phyloP scores from a whole-genome alignment of 2,113 vertebrate genomes.

The Paradoxurus hermaphroditus region DNA sequence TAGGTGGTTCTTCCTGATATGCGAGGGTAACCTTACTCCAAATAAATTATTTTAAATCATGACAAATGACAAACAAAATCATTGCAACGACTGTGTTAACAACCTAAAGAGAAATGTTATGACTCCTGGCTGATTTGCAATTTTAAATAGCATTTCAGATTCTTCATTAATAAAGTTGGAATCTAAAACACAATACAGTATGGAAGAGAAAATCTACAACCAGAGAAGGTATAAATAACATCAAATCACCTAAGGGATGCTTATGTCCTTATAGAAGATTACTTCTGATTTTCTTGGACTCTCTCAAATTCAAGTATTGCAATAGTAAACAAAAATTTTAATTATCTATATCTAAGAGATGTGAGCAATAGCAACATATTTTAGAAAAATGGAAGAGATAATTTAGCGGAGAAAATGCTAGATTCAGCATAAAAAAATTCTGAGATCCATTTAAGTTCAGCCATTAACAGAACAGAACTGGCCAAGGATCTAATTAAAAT shows the following conservation, averaged over 20 bases:
- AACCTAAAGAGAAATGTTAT: neutral
- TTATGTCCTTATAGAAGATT: neutral
- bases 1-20: neutral
- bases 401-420: conserved; percentile 1
- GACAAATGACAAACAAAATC: neutral
- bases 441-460: conserved; percentile 5
- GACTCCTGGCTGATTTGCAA: neutral
- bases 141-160: conserved; percentile 41
- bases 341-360: neutral
- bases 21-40: neutral
- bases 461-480: neutral
- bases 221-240: neutral
- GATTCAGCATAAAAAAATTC: neutral
- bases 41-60: conserved; percentile 33
- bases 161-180: conserved; percentile 3
- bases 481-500: neutral
- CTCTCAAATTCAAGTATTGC: neutral
- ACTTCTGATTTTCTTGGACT: neutral
- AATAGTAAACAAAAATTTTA: conserved; percentile 21
- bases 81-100: neutral
- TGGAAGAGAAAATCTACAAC: neutral
- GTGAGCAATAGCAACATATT: neutral
- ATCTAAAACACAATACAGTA: neutral
- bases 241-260: neutral
- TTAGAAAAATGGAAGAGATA: neutral